phyloP scores from a whole-genome alignment of 2,113 vertebrate genomes.

The Zosterops lateralis region DNA sequence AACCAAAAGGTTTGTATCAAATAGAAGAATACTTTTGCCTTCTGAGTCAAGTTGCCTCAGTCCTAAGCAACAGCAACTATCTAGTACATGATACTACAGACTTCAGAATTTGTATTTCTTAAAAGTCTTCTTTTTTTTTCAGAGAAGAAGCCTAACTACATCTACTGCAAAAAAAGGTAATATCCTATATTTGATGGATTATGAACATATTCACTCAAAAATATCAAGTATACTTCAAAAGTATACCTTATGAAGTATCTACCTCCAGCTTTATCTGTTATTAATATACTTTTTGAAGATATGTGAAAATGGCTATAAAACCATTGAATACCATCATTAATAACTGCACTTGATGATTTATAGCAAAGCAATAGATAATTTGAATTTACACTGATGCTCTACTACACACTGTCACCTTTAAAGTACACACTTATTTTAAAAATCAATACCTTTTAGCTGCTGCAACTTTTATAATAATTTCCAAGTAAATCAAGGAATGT shows the following conservation, averaged over 20 bases:
- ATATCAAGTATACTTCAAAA: neutral
- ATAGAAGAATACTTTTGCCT: neutral
- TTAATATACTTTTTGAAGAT: neutral
- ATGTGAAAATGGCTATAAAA: conserved; percentile 1
- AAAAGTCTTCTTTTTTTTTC: neutral
- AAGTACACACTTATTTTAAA: conserved; percentile 4
- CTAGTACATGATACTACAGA: neutral
- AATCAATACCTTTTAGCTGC: conserved; percentile 54
- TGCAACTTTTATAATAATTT: conserved; percentile 7
- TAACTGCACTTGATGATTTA: conserved; percentile 2
- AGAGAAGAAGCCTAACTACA: neutral
- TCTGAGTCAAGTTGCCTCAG: neutral
- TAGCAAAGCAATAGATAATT: neutral
- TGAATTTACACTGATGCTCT: neutral
- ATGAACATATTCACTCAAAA: neutral
- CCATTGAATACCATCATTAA: neutral
- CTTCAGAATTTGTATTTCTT: neutral
- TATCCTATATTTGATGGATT: neutral
- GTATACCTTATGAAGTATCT: neutral
- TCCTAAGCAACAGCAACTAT: neutral
- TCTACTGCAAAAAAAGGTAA: neutral
- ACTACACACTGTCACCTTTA: neutral
- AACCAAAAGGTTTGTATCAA: neutral
- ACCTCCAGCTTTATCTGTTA: neutral
- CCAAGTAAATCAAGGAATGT: neutral